Evolutionary conservation across 1,140 invertebrate genomes (phyloP).

Genomic region (Hylaeus anthracinus): DNA sequence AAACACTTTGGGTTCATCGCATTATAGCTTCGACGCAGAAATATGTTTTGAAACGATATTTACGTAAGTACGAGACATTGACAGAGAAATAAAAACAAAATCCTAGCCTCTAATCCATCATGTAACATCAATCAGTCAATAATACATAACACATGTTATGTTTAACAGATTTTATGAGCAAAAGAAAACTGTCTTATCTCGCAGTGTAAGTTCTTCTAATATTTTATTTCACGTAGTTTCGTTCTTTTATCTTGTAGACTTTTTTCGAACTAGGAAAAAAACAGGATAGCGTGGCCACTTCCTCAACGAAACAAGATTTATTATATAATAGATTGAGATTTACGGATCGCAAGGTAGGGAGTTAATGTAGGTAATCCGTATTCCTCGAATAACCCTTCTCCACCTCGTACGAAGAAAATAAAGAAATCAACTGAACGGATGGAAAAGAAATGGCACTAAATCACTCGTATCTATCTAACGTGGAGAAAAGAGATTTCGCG

Average conservation of each 20-base stretch:
- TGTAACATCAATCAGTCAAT: too few relatives aligned
- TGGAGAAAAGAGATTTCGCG: background rate
- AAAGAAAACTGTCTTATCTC: background rate
- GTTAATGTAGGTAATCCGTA: constrained; percentile 33
- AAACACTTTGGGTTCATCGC: too few relatives aligned
- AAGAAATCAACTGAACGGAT: constrained; percentile 24
- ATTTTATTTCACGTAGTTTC: background rate
- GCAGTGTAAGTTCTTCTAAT: background rate
- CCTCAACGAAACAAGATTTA: constrained; percentile 16
- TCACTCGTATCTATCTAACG: constrained; percentile 23
- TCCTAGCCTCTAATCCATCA: too few relatives aligned
- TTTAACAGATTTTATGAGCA: too few relatives aligned
- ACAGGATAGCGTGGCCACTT: background rate
- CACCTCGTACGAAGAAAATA: constrained; percentile 1
- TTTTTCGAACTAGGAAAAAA: background rate
- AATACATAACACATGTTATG: too few relatives aligned
- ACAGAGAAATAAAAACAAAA: background rate
- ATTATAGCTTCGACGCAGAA: too few relatives aligned
- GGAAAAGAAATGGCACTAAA: constrained; percentile 33
- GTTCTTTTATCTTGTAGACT: background rate
- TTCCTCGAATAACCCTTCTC: constrained; percentile 23
- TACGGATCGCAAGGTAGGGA: constrained; percentile 12
- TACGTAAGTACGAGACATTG: too few relatives aligned
- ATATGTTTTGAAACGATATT: too few relatives aligned
- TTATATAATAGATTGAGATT: constrained; percentile 21